Percentiles rank a stretch among this genome's conserved stretches.
These are phyloP conservation scores for Pangasius krempfi DNA, from an alignment of 2,797 vertebrate species.

Conservation along the genomic window DNA sequence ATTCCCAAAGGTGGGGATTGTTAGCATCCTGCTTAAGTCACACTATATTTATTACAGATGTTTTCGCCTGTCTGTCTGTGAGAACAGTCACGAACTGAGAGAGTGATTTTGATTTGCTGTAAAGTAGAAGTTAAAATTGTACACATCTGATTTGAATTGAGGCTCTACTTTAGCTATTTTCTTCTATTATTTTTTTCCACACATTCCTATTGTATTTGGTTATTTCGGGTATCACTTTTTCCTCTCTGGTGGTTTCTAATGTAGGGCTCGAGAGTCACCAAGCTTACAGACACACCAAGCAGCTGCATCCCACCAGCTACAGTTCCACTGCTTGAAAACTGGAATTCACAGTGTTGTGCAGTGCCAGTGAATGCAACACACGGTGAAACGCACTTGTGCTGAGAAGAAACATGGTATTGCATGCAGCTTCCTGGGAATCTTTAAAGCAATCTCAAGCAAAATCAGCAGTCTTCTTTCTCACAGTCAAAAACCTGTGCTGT, in stretches of 20 bases:
- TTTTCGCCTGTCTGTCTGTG: neutral
- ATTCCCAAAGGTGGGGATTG: neutral
- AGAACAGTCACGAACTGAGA: neutral
- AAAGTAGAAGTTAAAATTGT: neutral
- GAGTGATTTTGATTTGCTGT: constrained; percentile 7
- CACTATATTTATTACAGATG: neutral
- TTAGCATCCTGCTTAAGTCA: neutral
- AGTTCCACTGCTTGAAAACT: neutral
- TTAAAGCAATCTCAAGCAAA: constrained; percentile 10
- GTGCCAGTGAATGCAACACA: neutral
- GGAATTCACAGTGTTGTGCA: neutral
- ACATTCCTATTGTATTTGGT: constrained; percentile 25
- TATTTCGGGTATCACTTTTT: constrained; percentile 10
- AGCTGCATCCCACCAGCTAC: constrained; percentile 22
- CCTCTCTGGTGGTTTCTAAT: constrained; percentile 17
- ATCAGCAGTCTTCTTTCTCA: constrained; percentile 40
- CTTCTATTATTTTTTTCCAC: neutral
- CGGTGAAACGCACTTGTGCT: neutral
- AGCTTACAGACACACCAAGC: constrained; percentile 19
- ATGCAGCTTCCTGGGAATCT: constrained; percentile 14
- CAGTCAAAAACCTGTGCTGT: constrained; percentile 2
- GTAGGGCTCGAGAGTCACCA: neutral
- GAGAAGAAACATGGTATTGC: neutral
- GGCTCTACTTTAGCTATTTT: neutral
- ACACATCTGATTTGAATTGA: neutral